Base-by-base conservation (phyloP, 2,888 invertebrate species). In the Chalcis sispes region DNA sequence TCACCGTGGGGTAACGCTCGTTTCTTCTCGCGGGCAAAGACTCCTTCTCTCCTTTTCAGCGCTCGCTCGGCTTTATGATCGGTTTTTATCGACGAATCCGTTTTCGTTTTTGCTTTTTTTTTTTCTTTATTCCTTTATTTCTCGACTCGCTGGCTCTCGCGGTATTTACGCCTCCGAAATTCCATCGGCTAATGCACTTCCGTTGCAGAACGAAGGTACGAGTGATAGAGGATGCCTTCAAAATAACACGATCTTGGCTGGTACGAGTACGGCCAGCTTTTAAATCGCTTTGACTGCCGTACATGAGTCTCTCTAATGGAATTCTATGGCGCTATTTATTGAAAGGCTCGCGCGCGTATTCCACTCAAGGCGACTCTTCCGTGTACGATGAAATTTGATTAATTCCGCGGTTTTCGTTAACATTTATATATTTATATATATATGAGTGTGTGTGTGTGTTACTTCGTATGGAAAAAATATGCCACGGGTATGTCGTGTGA, bases 1-100 rank as follows among this genome's bases (percentile, higher is more conserved):
- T 18, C n/a, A n/a, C n/a, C 4, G 32, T n/a, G 29, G 59, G 58
- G 36, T n/a, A 36, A 58, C 32, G 29, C 23, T 20, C 18, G 8
- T 56, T n/a, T n/a, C n/a, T n/a, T n/a, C n/a, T n/a, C n/a, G n/a
- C n/a, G n/a, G n/a, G n/a, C n/a, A n/a, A n/a, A n/a, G n/a, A n/a
- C n/a, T n/a, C 18, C 23, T 29, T 56, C 18, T 56, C 27, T 54
- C 52, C n/a, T 54, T 15, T 54, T 15, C 27, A n/a, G 56, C 59
- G 1, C 20, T 20, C 15, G 40, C 27, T 27, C 18, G 62, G 27
- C 46, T 69, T 56, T 56, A 58, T 36, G 70, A 70, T 59, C 59
- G 50, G 59, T 32, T 70, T n/a, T 70, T 70, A 70, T 70, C 58
- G 70, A 48, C 46, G 67, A 20, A 25, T 50, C 54, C 40, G 54